Percentiles rank a stretch among this genome's conserved stretches.
phyloP scores from a whole-genome alignment of 2,888 invertebrate species.

The Fragum sueziense region DNA sequence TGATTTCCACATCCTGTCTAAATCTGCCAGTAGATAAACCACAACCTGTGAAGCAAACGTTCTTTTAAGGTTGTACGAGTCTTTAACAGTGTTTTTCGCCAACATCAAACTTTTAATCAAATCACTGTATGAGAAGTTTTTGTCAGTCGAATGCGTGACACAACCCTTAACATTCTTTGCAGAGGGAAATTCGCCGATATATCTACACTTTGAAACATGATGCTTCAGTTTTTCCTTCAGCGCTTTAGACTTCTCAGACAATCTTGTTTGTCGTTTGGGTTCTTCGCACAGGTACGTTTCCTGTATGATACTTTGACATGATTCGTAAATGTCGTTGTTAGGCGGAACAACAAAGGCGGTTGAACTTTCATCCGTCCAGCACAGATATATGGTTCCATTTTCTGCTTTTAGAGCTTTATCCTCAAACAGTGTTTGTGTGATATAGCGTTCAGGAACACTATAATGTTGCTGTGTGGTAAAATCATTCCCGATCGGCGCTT shows the following conservation, averaged over 20 bases:
- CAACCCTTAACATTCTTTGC: too few relatives aligned
- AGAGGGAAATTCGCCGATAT: neutral
- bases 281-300: neutral
- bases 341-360: neutral
- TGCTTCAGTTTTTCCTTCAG: neutral
- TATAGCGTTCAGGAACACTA: neutral
- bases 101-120: too few relatives aligned
- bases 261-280: neutral
- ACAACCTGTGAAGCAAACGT: too few relatives aligned
- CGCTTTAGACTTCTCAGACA: neutral
- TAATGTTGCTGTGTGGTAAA: neutral
- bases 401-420: neutral
- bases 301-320: neutral
- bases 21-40: constrained; percentile 41
- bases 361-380: neutral
- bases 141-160: too few relatives aligned
- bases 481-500: neutral
- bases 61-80: too few relatives aligned
- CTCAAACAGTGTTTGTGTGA: neutral
- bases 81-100: too few relatives aligned
- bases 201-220: neutral
- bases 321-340: neutral
- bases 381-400: neutral
- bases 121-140: too few relatives aligned
- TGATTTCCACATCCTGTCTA: constrained; percentile 38